Evolutionary conservation across 1,140 invertebrate species (phyloP).

Genomic region (Dinoponera quadriceps): DNA sequence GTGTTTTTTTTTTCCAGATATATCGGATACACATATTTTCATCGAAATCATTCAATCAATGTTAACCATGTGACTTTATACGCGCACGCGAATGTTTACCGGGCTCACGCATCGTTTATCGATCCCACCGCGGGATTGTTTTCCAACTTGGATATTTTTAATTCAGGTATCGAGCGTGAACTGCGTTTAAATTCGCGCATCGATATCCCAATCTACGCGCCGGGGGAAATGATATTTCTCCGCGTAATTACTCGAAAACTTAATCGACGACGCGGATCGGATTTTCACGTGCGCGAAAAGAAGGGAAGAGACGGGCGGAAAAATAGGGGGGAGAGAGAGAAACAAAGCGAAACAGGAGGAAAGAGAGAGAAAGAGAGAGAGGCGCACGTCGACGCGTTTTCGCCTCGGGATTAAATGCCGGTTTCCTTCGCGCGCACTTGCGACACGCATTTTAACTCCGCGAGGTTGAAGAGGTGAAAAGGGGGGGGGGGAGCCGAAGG

Average conservation of each 20-base stretch:
- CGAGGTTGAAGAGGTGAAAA: too few relatives aligned
- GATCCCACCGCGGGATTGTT: neutral
- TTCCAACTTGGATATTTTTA: constrained; percentile 44
- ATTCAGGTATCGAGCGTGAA: constrained; percentile 8
- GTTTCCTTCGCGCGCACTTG: neutral
- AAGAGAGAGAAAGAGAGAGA: neutral
- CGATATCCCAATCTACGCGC: neutral
- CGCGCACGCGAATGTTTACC: constrained; percentile 4
- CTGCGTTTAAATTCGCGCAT: neutral
- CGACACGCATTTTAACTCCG: neutral
- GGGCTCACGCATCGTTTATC: neutral
- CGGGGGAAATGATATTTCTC: neutral
- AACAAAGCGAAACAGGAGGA: neutral
- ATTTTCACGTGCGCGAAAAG: neutral
- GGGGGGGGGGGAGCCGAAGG: too few relatives aligned
- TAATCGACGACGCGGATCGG: neutral
- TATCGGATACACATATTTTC: constrained; percentile 24
- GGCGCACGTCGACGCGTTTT: neutral
- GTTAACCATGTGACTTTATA: constrained; percentile 43
- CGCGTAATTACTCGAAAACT: neutral
- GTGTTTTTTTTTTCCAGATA: constrained; percentile 4
- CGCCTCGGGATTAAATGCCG: constrained; percentile 9
- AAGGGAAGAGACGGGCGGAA: neutral
- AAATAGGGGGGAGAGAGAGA: neutral
- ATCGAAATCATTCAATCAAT: constrained; percentile 45